Base-by-base conservation (phyloP, 2,797 vertebrate genomes). In the Pelobates cultripes region DNA sequence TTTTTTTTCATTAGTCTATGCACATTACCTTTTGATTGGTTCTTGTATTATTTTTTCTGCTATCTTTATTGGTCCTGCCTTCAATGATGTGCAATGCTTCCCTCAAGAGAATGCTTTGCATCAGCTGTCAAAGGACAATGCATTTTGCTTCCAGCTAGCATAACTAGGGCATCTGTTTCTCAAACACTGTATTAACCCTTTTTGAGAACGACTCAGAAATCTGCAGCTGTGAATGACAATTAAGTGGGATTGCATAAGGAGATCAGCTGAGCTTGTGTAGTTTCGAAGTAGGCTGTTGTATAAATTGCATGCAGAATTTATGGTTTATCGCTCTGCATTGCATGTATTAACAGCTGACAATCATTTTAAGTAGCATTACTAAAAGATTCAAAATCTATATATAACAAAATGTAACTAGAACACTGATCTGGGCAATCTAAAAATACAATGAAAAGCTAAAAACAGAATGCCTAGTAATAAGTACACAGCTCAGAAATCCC, bases 111-210 rank as follows among this genome's bases (percentile, higher is more conserved):
- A 75, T 79, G 82, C 77, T 76, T 75, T 84, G n/a, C 60, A 76
- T 71, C 71, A 82, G 67, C 82, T 84, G 73, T 79, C 82, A 76
- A 40, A 84, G 68, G 73, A 79, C 73, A 84, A 76, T 75, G 67
- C 66, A 61, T n/a, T 60, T 15, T 79, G 55, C 82, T 76, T 57
- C 72, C 77, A 75, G 67, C 51, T 28, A 66, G 63, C 17, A 71
- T 63, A 64, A 79, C 15, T 44, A 70, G 75, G 64, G 55, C 72
- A 70, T 79, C 71, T 75, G 72, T 57, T 79, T 57, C 42, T 55
- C 14, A 57, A 81, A 43, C 64, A 67, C n/a, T 28, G 13, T 2
- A 40, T 84, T 84, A 79, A 84, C 82, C 82, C 40, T 3, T 51
- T 10, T 79, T 43, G 12, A 75, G 47, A 67, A 41, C 61, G 14